phyloP scores from a whole-genome alignment of 64 coral and sea anemone genomes.

The Stichodactyla helianthus region DNA sequence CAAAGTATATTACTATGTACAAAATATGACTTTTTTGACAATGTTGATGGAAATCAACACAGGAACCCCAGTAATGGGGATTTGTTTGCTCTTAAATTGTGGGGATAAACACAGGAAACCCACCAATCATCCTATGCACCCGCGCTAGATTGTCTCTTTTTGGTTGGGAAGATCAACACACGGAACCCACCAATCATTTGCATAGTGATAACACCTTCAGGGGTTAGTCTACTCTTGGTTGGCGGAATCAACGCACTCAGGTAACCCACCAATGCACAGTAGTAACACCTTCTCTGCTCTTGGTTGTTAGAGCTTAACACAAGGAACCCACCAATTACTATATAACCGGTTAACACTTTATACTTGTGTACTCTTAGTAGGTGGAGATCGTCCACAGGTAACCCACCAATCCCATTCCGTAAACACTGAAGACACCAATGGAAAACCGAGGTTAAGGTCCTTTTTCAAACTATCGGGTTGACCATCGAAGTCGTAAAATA shows the following conservation, averaged over 20 bases:
- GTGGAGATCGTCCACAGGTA: conserved; percentile 63
- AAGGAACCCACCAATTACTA: background rate
- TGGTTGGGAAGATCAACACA: background rate
- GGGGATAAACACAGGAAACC: background rate
- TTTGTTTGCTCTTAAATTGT: too few relatives aligned
- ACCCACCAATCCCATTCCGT: conserved; percentile 89
- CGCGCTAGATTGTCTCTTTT: too few relatives aligned
- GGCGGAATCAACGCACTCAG: background rate
- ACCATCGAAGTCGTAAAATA: conserved; percentile 49
- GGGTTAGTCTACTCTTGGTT: background rate
- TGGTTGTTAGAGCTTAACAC: background rate
- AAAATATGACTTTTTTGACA: background rate
- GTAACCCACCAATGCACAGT: background rate
- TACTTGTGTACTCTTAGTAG: conserved; percentile 63
- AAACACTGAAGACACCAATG: conserved; percentile 79
- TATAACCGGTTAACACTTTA: conserved; percentile 9
- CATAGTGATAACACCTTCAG: background rate
- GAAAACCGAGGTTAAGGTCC: conserved; percentile 48
- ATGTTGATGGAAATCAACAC: background rate
- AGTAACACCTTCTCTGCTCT: background rate
- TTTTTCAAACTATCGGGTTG: conserved; percentile 3
- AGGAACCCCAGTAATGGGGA: background rate
- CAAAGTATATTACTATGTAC: background rate
- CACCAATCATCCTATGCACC: background rate
- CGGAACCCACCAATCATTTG: background rate